A percentile compares a stretch with the other conserved stretches of the same genome.
These are phyloP conservation scores for Lagorchestes hirsutus DNA, from an alignment of 2,797 vertebrate species.

Conservation along the genomic window DNA sequence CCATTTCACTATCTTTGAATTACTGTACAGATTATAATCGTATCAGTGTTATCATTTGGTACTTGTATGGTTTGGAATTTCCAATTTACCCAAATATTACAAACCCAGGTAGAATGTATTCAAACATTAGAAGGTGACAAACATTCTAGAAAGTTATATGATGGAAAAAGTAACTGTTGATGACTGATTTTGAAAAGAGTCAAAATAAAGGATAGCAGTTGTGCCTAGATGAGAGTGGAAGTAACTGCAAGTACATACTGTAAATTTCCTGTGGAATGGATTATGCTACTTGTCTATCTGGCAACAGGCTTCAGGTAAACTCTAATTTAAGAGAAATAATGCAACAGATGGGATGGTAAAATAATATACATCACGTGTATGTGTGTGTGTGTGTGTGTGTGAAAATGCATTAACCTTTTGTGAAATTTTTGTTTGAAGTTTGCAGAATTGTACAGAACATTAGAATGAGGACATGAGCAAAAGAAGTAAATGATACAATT, in stretches of 20 bases:
- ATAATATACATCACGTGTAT: not conserved
- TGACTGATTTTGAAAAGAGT: not conserved
- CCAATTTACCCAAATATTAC: not conserved
- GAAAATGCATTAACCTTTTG: not conserved
- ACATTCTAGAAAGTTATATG: not conserved
- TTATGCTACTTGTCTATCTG: not conserved
- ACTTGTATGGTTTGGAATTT: not conserved
- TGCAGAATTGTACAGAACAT: not conserved
- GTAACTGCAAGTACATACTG: not conserved
- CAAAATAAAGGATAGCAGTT: not conserved
- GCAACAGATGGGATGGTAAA: not conserved
- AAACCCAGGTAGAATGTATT: not conserved
- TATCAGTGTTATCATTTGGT: not conserved
- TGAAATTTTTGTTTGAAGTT: not conserved
- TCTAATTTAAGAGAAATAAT: not conserved
- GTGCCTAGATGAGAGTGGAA: not conserved
- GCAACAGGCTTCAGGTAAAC: not conserved
- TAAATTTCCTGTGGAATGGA: not conserved
- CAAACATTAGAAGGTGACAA: not conserved
- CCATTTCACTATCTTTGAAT: not conserved
- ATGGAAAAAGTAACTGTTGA: not conserved
- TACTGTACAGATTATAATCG: not conserved
- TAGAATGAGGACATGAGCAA: not conserved
- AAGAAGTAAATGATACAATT: not conserved
- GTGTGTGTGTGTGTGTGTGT: not conserved